phyloP scores from a whole-genome alignment of 2,888 invertebrate species.

The Philonicus albiceps region DNA sequence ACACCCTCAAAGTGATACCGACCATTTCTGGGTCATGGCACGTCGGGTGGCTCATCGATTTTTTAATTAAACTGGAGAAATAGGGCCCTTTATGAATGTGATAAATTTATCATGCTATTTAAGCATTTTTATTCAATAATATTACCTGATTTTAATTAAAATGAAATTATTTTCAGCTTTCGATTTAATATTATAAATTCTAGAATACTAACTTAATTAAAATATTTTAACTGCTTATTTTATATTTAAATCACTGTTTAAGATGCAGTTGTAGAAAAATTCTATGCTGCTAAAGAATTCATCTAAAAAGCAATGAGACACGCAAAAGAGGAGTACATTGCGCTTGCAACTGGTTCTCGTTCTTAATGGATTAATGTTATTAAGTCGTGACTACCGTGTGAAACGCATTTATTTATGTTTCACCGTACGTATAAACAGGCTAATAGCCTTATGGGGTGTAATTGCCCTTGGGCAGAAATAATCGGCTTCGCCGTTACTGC shows the following conservation, averaged over 20 bases:
- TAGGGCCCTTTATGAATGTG: neutral
- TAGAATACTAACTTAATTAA: too few species aligned
- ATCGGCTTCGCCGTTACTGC: neutral
- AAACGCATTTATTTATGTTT: neutral
- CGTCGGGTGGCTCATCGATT: slow-evolving; percentile 11
- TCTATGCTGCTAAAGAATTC: neutral
- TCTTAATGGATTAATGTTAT: neutral
- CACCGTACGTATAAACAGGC: neutral
- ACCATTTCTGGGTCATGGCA: slow-evolving; percentile 19
- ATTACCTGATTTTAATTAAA: neutral
- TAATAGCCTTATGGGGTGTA: neutral
- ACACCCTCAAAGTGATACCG: slow-evolving; percentile 8
- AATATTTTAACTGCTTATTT: neutral
- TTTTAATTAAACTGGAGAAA: slow-evolving; percentile 10
- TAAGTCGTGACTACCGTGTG: neutral
- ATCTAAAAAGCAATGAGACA: neutral
- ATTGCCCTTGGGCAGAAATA: neutral
- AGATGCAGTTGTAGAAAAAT: neutral
- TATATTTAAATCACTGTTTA: neutral
- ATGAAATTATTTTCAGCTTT: neutral
- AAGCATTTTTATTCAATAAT: neutral
- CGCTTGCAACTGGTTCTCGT: neutral
- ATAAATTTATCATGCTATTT: neutral
- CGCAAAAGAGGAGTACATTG: neutral
- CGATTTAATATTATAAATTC: neutral